phyloP scores from a whole-genome alignment of 2,797 vertebrate species.

The Coreius guichenoti region DNA sequence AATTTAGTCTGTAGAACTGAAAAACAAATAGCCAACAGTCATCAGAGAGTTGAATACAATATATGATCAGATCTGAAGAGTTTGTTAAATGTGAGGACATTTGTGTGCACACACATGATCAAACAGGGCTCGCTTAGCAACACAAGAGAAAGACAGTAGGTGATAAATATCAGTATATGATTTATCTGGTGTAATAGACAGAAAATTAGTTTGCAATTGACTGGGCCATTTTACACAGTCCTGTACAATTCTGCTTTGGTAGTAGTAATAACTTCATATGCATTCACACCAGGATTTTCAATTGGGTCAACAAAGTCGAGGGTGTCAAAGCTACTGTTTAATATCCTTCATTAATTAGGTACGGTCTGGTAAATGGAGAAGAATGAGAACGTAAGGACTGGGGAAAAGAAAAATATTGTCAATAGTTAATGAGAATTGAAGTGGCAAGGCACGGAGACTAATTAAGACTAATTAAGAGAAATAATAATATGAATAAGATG shows the following conservation, averaged over 20 bases:
- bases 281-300: not conserved
- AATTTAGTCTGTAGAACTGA: not conserved
- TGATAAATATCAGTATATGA: conserved; percentile 45
- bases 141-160: conserved; percentile 16
- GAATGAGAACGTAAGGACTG: conserved; percentile 11
- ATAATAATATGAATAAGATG: conserved; percentile 38
- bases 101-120: conserved; percentile 21
- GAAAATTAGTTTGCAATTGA: conserved; percentile 55
- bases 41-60: conserved; percentile 56
- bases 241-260: not conserved
- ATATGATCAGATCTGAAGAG: conserved; percentile 40
- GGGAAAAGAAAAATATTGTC: not conserved
- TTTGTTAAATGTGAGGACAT: conserved; percentile 46
- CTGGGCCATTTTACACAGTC: not conserved
- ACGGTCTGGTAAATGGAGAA: not conserved
- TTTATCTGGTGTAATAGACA: conserved; percentile 54
- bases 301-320: conserved; percentile 24
- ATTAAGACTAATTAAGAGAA: conserved; percentile 56
- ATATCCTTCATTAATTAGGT: conserved; percentile 27
- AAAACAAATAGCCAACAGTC: not conserved
- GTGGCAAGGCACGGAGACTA: conserved; percentile 39
- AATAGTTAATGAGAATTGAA: conserved; percentile 47
- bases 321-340: conserved; percentile 23
- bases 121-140: conserved; percentile 12
- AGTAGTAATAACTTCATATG: not conserved